These are phyloP conservation scores for Philopedon plagiatum DNA, from an alignment of 2,888 invertebrate genomes.

Conservation along the genomic window DNA sequence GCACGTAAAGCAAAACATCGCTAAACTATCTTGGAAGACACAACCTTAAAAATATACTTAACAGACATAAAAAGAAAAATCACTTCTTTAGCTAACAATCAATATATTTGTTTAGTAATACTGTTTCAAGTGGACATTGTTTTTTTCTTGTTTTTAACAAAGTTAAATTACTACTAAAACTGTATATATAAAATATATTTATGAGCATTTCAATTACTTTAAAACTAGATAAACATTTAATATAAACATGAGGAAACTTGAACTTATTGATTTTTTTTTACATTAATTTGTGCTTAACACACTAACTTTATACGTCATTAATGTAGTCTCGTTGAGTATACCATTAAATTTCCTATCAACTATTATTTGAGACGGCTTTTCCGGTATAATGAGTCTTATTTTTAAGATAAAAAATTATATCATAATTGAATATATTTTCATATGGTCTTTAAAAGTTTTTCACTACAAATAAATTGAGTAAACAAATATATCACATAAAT, in stretches of 20 bases:
- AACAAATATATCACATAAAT: neutral
- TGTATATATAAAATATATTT: conserved; percentile 60
- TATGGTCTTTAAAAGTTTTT: neutral
- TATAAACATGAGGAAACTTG: conserved; percentile 28
- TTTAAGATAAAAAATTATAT: too few species aligned
- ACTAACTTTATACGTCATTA: conserved; percentile 27
- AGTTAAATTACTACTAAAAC: conserved; percentile 57
- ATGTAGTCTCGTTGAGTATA: conserved; percentile 24
- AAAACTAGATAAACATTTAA: conserved; percentile 39
- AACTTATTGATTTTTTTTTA: conserved; percentile 22
- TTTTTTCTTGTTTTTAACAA: conserved; percentile 48
- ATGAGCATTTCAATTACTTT: conserved; percentile 57
- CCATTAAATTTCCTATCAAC: conserved; percentile 2
- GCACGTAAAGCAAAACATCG: conserved; percentile 12
- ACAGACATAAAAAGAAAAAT: conserved; percentile 27
- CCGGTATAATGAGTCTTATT: too few species aligned
- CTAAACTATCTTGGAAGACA: conserved; percentile 45
- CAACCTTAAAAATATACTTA: conserved; percentile 37
- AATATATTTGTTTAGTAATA: conserved; percentile 48
- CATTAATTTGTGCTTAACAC: conserved; percentile 34
- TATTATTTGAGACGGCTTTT: conserved; percentile 17
- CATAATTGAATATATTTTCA: too few species aligned
- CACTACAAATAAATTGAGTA: neutral
- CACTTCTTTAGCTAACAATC: conserved; percentile 31
- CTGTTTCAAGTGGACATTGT: conserved; percentile 50